Conservation (phyloP, 2,113 vertebrate genomes). For the Hemiscyllium ocellatum region DNA sequence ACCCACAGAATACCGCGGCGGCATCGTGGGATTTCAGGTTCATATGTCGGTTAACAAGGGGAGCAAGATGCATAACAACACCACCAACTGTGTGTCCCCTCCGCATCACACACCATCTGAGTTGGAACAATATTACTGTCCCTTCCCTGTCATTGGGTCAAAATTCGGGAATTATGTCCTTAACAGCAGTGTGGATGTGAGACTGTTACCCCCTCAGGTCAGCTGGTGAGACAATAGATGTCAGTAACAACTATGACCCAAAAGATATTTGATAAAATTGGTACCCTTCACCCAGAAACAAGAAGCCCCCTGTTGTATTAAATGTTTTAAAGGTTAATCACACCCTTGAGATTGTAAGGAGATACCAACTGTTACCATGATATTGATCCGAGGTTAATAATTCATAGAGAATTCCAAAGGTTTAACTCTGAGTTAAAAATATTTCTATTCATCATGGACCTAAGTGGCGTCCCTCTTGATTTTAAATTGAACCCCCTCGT, state of each 20-base stretch:
- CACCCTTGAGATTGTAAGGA: not conserved
- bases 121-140: not conserved
- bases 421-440: too few species aligned
- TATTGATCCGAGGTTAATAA: not conserved
- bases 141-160: not conserved
- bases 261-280: not conserved
- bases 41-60: not conserved
- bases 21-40: not conserved
- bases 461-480: too few species aligned
- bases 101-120: not conserved
- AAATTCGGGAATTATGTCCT: too few species aligned
- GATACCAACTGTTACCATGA: not conserved
- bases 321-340: not conserved
- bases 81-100: not conserved
- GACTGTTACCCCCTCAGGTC: too few species aligned
- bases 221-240: too few species aligned
- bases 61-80: not conserved
- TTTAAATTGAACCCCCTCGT: too few species aligned
- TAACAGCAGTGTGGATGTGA: too few species aligned
- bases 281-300: not conserved
- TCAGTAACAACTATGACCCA: too few species aligned
- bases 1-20: not conserved
- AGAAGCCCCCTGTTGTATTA: not conserved
- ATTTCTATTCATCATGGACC: too few species aligned
- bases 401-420: not conserved